phyloP scores from a whole-genome alignment of 2,888 invertebrate species.

The Tachina fera region DNA sequence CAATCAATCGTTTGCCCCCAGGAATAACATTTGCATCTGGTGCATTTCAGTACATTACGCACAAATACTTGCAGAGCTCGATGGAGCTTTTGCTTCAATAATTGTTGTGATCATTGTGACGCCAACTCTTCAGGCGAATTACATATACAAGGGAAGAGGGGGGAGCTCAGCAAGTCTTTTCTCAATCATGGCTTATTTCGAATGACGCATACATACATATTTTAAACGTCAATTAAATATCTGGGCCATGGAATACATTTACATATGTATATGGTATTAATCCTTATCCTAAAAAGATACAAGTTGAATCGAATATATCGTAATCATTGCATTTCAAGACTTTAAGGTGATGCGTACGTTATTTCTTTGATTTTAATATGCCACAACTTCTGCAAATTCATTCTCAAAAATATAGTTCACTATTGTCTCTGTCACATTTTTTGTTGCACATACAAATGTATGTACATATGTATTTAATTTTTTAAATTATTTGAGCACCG shows the following conservation, averaged over 20 bases:
- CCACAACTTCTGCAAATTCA: no score
- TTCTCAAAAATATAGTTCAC: no score
- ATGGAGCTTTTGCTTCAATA: background rate
- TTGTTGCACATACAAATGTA: no score
- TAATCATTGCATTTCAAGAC: background rate
- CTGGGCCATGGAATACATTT: background rate
- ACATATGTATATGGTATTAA: conserved; percentile 5
- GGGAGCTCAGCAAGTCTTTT: no score
- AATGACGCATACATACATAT: background rate
- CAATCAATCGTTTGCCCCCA: background rate
- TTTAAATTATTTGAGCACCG: no score
- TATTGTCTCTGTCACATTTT: no score
- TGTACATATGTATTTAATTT: no score
- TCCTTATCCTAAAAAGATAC: conserved; percentile 19
- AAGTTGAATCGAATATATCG: conserved; percentile 1
- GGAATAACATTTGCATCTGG: background rate
- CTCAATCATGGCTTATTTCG: no score
- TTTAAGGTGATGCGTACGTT: background rate
- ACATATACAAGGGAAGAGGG: no score
- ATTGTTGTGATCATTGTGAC: no score
- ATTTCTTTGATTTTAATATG: no score
- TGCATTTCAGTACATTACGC: background rate
- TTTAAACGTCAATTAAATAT: conserved; percentile 1
- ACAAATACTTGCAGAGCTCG: background rate
- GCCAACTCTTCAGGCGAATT: no score